Percentiles rank a stretch among this genome's conserved stretches.
These are phyloP conservation scores for Marisa cornuarietis DNA, from an alignment of 1,140 invertebrate species.

Conservation along the genomic window DNA sequence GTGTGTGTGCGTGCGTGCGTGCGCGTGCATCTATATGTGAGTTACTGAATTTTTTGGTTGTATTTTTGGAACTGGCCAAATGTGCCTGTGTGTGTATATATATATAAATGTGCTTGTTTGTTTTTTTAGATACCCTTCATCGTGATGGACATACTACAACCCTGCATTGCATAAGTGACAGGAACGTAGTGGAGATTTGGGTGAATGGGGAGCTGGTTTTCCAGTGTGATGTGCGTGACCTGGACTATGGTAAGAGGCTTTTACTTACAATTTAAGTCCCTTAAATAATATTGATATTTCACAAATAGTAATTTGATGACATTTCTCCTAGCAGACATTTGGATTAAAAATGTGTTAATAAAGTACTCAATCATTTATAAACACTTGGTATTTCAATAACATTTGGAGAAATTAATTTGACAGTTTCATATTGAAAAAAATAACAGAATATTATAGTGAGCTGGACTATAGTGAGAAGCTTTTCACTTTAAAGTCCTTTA, in stretches of 20 bases:
- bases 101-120: neutral
- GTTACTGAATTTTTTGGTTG: constrained; percentile 2
- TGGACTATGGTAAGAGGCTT: constrained; percentile 52
- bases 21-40: neutral
- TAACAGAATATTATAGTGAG: too few relatives aligned
- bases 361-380: too few relatives aligned
- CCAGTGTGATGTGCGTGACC: constrained; percentile 47
- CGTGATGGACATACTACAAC: constrained; percentile 42
- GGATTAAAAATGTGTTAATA: too few relatives aligned
- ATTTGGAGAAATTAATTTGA: too few relatives aligned
- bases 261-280: neutral
- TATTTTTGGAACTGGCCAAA: constrained; percentile 5
- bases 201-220: constrained; percentile 56
- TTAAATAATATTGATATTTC: neutral
- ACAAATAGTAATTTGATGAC: too few relatives aligned
- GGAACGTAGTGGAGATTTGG: constrained; percentile 49
- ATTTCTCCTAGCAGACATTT: too few relatives aligned
- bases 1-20: constrained; percentile 2
- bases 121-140: constrained; percentile 35
- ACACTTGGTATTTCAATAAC: too few relatives aligned
- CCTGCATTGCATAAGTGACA: constrained; percentile 39
- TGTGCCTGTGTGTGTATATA: constrained; percentile 5
- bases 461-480: too few relatives aligned
- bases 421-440: too few relatives aligned
- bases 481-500: too few relatives aligned